phyloP scores from a whole-genome alignment of 2,888 invertebrate species.

The Ichneumoninae sp. region DNA sequence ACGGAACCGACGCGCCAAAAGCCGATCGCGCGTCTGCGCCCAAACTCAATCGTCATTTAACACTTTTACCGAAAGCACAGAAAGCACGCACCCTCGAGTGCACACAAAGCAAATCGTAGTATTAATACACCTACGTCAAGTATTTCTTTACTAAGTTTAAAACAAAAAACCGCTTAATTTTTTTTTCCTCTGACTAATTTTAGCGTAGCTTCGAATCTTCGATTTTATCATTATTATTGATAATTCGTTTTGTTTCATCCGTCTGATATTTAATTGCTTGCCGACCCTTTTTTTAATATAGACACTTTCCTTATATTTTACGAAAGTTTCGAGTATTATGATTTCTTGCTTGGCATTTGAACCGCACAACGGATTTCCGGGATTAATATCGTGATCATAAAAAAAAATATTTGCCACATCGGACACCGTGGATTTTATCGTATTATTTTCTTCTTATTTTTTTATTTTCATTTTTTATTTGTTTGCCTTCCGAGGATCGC shows the following conservation, averaged over 20 bases:
- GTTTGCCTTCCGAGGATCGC: slow-evolving; percentile 5
- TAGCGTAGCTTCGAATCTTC: slow-evolving; percentile 36
- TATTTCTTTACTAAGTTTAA: slow-evolving; percentile 57
- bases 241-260: slow-evolving; percentile 6
- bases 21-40: slow-evolving; percentile 7
- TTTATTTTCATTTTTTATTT: background rate
- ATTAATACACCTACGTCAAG: slow-evolving; percentile 66
- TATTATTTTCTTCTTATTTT: slow-evolving; percentile 31
- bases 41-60: background rate
- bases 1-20: background rate
- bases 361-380: background rate
- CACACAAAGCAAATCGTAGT: slow-evolving; percentile 67
- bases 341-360: slow-evolving; percentile 30
- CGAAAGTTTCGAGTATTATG: slow-evolving; percentile 34
- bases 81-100: slow-evolving; percentile 60
- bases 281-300: background rate
- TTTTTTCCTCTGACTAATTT: slow-evolving; percentile 38
- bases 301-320: background rate
- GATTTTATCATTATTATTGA: slow-evolving; percentile 15
- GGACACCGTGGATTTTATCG: slow-evolving; percentile 47
- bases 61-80: slow-evolving; percentile 37
- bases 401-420: background rate
- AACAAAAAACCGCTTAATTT: slow-evolving; percentile 16
- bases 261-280: slow-evolving; percentile 7
- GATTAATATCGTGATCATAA: slow-evolving; percentile 3